phyloP scores from a whole-genome alignment of 2,113 vertebrate species.

The Coturnix japonica region DNA sequence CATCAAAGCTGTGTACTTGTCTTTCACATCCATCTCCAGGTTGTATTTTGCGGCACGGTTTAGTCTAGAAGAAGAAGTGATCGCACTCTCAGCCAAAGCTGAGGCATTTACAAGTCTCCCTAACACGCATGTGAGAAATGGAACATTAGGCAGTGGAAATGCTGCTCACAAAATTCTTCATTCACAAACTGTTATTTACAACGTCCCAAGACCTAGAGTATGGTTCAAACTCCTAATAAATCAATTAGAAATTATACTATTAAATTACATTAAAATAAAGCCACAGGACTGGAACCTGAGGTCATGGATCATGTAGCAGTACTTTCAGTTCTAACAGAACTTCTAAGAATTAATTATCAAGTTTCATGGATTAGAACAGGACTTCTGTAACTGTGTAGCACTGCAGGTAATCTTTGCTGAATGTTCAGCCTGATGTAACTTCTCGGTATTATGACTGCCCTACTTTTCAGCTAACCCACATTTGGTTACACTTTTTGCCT shows the following conservation, averaged over 20 bases:
- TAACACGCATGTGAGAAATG: background rate
- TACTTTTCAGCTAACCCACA: background rate
- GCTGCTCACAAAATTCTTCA: background rate
- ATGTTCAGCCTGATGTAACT: background rate
- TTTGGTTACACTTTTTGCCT: background rate
- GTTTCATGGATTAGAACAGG: background rate
- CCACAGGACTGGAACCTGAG: background rate
- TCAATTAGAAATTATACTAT: no score
- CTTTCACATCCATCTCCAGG: constrained; percentile 89
- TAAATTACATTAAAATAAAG: no score
- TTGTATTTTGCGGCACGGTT: constrained; percentile 87
- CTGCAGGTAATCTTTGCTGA: background rate
- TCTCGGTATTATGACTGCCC: background rate
- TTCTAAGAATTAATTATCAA: background rate
- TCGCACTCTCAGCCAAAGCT: background rate
- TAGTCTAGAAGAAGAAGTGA: constrained; percentile 75
- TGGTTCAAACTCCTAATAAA: background rate
- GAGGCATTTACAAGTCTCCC: background rate
- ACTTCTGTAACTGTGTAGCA: background rate
- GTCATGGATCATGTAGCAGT: background rate
- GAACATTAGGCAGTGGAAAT: background rate
- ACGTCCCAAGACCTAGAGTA: background rate
- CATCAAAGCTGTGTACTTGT: constrained; percentile 85
- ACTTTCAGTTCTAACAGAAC: background rate
- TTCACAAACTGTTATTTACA: background rate